A percentile compares a stretch with the other conserved stretches of the same genome.
Evolutionary conservation across 2,113 vertebrate genomes (phyloP).

Genomic region (Andinoacara biseriatus): DNA sequence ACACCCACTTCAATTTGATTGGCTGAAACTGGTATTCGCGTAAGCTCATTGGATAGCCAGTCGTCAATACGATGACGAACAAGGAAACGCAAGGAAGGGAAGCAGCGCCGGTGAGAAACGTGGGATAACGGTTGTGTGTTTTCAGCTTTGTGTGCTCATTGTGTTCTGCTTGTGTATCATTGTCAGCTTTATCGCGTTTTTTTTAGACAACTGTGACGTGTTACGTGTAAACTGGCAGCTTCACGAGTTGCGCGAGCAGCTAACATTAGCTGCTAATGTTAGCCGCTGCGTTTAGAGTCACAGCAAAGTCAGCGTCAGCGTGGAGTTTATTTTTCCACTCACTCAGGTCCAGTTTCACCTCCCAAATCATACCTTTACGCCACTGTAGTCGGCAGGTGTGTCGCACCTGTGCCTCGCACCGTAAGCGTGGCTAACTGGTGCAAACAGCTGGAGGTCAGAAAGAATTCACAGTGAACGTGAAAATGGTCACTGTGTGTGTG

Average conservation of each 20-base stretch:
- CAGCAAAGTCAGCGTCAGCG: not conserved
- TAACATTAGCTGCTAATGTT: conserved; percentile 51
- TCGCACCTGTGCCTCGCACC: fast-evolving
- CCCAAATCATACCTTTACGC: not conserved
- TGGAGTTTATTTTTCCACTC: not conserved
- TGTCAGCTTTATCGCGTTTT: not conserved
- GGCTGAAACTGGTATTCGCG: conserved; percentile 1
- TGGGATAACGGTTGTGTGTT: conserved; percentile 50
- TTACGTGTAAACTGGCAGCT: not conserved
- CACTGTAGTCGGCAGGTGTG: not conserved
- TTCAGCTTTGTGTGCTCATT: not conserved
- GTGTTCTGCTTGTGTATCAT: not conserved
- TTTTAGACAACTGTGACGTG: fast-evolving
- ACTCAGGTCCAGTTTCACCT: not conserved
- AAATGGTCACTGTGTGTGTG: not conserved
- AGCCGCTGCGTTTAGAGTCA: conserved; percentile 6
- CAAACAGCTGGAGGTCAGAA: not conserved
- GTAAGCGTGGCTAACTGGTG: not conserved
- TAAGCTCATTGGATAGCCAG: conserved; percentile 56
- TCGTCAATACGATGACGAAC: conserved; percentile 27
- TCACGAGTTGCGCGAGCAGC: not conserved
- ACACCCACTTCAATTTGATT: conserved; percentile 60
- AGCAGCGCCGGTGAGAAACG: conserved; percentile 62
- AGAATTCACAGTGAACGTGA: not conserved
- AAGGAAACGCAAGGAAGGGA: conserved; percentile 23